Base-by-base conservation (phyloP, 2,113 vertebrate species). In the Dasyprocta punctata region DNA sequence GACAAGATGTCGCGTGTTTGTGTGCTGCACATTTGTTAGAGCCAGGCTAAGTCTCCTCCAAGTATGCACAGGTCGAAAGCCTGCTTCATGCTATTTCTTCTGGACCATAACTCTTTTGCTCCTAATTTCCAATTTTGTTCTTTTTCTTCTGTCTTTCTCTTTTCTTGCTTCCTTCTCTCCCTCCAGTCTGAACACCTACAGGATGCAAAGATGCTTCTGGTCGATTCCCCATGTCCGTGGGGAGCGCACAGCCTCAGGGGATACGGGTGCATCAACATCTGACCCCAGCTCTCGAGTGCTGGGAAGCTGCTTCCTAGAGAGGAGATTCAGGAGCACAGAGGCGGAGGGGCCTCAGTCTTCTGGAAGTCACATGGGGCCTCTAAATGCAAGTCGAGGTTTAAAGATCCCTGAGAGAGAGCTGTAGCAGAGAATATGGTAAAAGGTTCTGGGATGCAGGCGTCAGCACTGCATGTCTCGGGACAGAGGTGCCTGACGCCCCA, bases 181-280 rank as follows among this genome's bases (percentile, higher is more conserved):
- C 54, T 75, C 69, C 38, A 75, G 4, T 60, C 52, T 14, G 67
- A 58, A 33, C n/a, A 5, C 52, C 38, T 13, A 0, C 28, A 36
- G 6, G 3, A 19, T 60, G 19, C 17, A 36, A 36, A 47, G 65
- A 36, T 36, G 28, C 24, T 75, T 60, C 28, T 10, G 22, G 33
- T 11, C 2, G 17, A 14, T 41, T 28, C 7, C 26, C 12, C 12
- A 1, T 38, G 0, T 56, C 28, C 36, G 4, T 36, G 38, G 73
- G 87, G 58, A 47, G 19, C 30, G 36, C 54, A 36, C 33, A 20
- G 36, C 8, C 36, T 4, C 2, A 28, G 7, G 28, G 38, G 13
- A 41, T 19, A 33, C 1, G 0, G 13, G n/a, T 3, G 16, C 33
- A 8, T 3, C 19, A 4, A 17, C 36, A 20, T 26, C 58, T 6